A percentile compares a stretch with the other conserved stretches of the same genome.
Conservation (phyloP, 2,113 vertebrate species). For the Mobula hypostoma region DNA sequence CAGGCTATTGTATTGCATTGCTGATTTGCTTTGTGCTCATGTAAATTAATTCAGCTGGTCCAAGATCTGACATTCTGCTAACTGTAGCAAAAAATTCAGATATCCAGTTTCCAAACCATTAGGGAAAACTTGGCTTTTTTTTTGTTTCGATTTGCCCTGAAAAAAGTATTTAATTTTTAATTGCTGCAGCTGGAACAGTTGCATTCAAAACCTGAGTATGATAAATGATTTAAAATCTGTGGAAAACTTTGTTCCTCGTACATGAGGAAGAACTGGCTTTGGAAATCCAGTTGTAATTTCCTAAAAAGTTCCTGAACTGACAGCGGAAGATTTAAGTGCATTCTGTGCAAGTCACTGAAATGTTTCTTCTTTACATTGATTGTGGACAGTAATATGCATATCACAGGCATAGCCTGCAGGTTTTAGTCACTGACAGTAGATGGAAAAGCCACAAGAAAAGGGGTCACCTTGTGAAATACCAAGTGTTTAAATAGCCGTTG, state of each 20-base stretch:
- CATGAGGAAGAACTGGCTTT: not conserved
- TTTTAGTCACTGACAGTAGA: not conserved
- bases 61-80: not conserved
- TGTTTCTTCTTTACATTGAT: not conserved
- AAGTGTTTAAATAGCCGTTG: not conserved
- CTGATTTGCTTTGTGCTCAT: conserved; percentile 7
- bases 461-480: not conserved
- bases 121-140: conserved; percentile 20
- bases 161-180: conserved; percentile 26
- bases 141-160: conserved; percentile 17
- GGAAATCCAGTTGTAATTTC: not conserved
- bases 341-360: not conserved
- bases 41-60: conserved; percentile 12
- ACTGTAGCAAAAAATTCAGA: conserved; percentile 18
- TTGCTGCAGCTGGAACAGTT: not conserved
- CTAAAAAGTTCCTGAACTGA: not conserved
- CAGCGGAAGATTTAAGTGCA: not conserved
- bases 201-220: not conserved
- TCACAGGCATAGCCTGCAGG: not conserved
- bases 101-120: conserved; percentile 1
- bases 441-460: not conserved
- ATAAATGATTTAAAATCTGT: conserved; percentile 15
- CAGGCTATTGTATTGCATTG: not conserved
- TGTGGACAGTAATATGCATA: not conserved
- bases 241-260: not conserved